phyloP scores from a whole-genome alignment of 2,113 vertebrate species.

The Pantherophis guttatus region DNA sequence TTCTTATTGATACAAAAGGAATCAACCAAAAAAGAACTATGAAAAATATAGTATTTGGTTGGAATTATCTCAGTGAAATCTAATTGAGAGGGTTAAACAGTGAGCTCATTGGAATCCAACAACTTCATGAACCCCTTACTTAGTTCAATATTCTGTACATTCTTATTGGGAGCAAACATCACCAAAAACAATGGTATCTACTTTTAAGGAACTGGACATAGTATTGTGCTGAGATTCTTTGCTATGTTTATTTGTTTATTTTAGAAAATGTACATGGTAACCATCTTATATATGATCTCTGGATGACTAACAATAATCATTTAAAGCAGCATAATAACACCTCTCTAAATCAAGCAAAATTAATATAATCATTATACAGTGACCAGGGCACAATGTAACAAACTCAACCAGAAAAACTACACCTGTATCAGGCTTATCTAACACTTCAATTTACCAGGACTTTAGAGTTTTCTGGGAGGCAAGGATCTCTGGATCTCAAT shows the following conservation, averaged over 20 bases:
- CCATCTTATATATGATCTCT: background rate
- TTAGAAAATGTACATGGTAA: background rate
- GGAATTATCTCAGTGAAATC: background rate
- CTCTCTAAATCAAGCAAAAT: background rate
- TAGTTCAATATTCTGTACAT: background rate
- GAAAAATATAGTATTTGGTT: background rate
- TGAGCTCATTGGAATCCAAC: background rate
- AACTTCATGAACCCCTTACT: background rate
- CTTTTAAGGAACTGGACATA: background rate
- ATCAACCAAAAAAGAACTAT: background rate
- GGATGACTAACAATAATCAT: background rate
- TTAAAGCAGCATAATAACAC: background rate
- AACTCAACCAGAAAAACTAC: background rate
- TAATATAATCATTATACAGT: background rate
- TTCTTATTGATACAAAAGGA: background rate
- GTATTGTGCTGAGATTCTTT: background rate
- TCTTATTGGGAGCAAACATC: background rate
- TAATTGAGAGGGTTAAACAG: background rate
- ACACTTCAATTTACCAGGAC: background rate
- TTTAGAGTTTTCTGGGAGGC: background rate
- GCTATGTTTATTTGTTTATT: background rate
- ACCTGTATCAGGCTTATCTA: background rate
- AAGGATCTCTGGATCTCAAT: background rate
- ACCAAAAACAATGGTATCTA: background rate
- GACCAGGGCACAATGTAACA: background rate